Conservation (phyloP, 2,113 vertebrate genomes). For the Numida meleagris region DNA sequence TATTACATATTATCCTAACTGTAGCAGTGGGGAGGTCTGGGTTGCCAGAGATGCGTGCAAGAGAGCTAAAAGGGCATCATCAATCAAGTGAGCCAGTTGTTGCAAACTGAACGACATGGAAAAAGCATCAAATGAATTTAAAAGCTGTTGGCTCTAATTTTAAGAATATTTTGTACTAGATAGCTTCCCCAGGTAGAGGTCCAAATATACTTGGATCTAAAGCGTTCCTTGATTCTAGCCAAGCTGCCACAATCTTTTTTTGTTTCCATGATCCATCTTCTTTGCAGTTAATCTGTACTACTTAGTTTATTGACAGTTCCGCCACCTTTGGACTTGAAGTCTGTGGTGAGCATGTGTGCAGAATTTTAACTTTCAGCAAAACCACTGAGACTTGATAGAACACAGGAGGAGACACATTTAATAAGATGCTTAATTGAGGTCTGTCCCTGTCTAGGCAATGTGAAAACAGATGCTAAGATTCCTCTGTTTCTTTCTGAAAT, state of each 20-base stretch:
- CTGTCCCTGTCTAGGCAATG: background rate
- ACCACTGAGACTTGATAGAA: background rate
- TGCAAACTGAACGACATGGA: slow-evolving; percentile 35
- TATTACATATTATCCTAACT: background rate
- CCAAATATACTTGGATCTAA: slow-evolving; percentile 19
- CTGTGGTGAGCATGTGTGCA: background rate
- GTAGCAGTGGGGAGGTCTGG: background rate
- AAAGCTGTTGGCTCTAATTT: background rate
- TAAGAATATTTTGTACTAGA: slow-evolving; percentile 40
- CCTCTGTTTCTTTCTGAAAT: background rate
- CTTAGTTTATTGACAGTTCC: slow-evolving; percentile 6
- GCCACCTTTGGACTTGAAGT: background rate
- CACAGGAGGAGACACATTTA: slow-evolving; percentile 1
- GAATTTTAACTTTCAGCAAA: background rate
- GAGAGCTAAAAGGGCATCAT: background rate
- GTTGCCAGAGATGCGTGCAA: background rate
- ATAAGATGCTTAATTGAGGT: background rate
- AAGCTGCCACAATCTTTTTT: slow-evolving; percentile 17
- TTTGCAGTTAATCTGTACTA: slow-evolving; percentile 13
- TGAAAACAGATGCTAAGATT: slow-evolving; percentile 3
- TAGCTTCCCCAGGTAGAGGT: background rate
- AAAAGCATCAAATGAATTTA: slow-evolving; percentile 31
- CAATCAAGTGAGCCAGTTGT: background rate
- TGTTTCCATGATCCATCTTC: slow-evolving; percentile 38
- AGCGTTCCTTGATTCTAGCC: slow-evolving; percentile 52